Evolutionary conservation across 2,797 vertebrate species (phyloP), one percentile per base, ranked within the genome.

Genomic region (Leucoraja ocellata): DNA sequence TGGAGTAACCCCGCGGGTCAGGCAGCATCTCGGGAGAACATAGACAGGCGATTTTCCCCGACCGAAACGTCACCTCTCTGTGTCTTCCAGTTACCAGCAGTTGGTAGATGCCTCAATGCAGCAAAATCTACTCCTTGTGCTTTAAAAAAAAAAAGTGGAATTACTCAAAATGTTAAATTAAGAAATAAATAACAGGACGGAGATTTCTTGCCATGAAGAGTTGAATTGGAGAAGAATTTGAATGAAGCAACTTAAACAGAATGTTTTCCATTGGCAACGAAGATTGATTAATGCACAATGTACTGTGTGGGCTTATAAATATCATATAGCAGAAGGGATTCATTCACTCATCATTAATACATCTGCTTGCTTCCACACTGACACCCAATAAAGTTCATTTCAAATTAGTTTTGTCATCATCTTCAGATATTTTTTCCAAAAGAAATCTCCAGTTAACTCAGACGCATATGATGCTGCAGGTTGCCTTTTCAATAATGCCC

Each of bases 311-410:
- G 58, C 25, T 86, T 86, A 86, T 65, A 86, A 86, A 86, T 86
- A 65, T 65, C 58, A 13, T 32, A 65, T n/a, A 84, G 83, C 83
- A 86, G n/a, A 86, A 88, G 84, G 84, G 65, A 88, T 65, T 6
- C 32, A 14, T 65, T 65, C 61, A 68, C 84, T 88, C 84, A 88
- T 88, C 61, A 68, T 32, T 88, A 68, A 88, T 88, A 18, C 61
- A 68, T 68, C 28, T 6, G n/a, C n/a, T 88, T 68, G 16, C n/a
- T 88, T 68, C 84, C 28, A n/a, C 54, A 61, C 81, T 84, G 14
- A 11, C 8, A 65, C 14, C 84, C 61, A 68, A 86, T 86, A 63
- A 88, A 88, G 84, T 21, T 63, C 14, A 1, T 88, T 88, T 11
- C 63, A 68, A 88, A 88, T 68, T 88, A 36, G 61, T 5, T 36